phyloP scores from a whole-genome alignment of 1,140 invertebrate genomes.

The Conopomorpha cramerella region DNA sequence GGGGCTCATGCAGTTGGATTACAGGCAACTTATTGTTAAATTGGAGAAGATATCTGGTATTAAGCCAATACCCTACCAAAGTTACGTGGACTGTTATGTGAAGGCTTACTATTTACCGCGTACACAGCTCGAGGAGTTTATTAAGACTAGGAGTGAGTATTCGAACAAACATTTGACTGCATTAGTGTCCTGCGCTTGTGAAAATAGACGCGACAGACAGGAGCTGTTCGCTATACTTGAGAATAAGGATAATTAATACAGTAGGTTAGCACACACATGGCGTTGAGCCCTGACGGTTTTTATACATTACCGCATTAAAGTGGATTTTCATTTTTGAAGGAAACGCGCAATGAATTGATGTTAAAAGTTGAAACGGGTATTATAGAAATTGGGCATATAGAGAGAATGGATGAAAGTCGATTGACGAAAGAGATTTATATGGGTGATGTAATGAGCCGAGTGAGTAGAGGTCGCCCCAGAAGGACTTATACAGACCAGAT shows the following conservation, averaged over 20 bases:
- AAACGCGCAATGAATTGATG: too few relatives aligned
- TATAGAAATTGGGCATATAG: too few relatives aligned
- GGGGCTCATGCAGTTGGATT: constrained; percentile 97
- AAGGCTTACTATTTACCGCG: constrained; percentile 96
- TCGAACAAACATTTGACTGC: constrained; percentile 84
- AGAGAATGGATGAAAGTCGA: too few relatives aligned
- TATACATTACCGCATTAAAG: too few relatives aligned
- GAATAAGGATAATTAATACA: constrained; percentile 16
- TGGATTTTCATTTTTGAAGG: too few relatives aligned
- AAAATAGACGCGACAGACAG: constrained; percentile 85
- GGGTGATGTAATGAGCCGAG: too few relatives aligned
- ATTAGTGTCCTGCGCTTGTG: constrained; percentile 84
- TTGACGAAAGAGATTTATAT: too few relatives aligned
- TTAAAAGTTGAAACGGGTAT: too few relatives aligned
- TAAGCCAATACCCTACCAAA: constrained; percentile 84
- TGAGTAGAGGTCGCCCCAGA: too few relatives aligned
- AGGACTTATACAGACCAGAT: too few relatives aligned
- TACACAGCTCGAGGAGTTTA: constrained; percentile 85
- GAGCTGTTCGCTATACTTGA: constrained; percentile 76
- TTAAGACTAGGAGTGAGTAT: constrained; percentile 88
- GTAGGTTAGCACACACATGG: too few relatives aligned
- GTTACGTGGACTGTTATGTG: constrained; percentile 92
- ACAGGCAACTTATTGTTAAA: constrained; percentile 91
- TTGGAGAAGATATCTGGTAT: constrained; percentile 83
- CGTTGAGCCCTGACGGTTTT: too few relatives aligned